A percentile compares a stretch with the other conserved stretches of the same genome.
phyloP scores from a whole-genome alignment of 2,888 invertebrate genomes.

The Colostygia pectinataria region DNA sequence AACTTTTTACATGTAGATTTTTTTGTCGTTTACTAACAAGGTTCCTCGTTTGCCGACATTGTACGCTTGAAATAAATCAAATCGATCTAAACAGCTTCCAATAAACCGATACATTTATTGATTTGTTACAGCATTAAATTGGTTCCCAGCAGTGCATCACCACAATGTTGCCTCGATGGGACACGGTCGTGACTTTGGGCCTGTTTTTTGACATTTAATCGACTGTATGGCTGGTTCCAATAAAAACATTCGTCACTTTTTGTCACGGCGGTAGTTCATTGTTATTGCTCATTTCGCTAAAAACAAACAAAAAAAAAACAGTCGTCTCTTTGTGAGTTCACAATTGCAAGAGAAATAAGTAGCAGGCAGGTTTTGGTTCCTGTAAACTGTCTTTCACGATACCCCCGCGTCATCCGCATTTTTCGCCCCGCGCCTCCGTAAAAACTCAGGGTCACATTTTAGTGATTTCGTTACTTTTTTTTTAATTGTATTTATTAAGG shows the following conservation, averaged over 20 bases:
- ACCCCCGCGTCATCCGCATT: no score
- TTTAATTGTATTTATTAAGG: no score
- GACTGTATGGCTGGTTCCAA: conserved; percentile 38
- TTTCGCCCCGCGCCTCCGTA: no score
- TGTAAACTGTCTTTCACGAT: no score
- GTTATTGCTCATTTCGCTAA: conserved; percentile 44
- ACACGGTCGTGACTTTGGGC: conserved; percentile 60
- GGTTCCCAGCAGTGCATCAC: conserved; percentile 77
- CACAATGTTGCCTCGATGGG: conserved; percentile 55
- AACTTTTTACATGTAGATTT: conserved; percentile 31
- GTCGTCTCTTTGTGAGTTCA: no score
- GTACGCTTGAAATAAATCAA: conserved; percentile 76
- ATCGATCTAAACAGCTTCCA: conserved; percentile 80
- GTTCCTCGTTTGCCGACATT: conserved; percentile 67
- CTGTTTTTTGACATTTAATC: conserved; percentile 47
- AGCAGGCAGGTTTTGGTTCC: no score
- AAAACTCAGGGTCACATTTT: no score
- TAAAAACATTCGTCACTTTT: conserved; percentile 50
- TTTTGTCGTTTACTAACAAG: conserved; percentile 81
- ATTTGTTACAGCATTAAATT: conserved; percentile 82
- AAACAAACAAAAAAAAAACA: no score
- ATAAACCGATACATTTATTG: conserved; percentile 83
- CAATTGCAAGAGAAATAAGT: no score
- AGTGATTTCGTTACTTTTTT: no score
- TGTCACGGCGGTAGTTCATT: conserved; percentile 45